Conservation (phyloP, 2,113 vertebrate species). For the Felis catus region DNA sequence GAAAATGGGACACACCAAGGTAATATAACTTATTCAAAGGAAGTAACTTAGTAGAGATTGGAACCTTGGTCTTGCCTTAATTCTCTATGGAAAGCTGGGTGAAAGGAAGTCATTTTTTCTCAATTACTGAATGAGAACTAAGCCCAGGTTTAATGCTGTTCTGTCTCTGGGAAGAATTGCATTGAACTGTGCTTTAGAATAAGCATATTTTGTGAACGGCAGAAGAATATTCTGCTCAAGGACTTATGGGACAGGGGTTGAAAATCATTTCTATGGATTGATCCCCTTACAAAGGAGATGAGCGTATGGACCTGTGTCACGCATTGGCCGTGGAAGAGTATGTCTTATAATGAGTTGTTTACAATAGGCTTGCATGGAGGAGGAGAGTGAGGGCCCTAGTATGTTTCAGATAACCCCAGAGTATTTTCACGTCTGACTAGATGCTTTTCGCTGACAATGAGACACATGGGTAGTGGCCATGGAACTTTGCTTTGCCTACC, state of each 20-base stretch:
- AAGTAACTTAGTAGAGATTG: background rate
- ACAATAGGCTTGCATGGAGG: background rate
- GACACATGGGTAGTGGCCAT: background rate
- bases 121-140: background rate
- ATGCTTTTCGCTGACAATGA: background rate
- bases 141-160: background rate
- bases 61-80: background rate
- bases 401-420: background rate
- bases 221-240: background rate
- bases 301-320: accelerated
- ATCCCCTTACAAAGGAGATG: background rate
- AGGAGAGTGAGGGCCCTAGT: accelerated
- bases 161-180: background rate
- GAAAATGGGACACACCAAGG: background rate
- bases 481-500: background rate
- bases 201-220: background rate
- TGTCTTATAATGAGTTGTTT: background rate
- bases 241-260: background rate
- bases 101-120: background rate
- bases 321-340: background rate
- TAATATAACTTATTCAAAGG: background rate
- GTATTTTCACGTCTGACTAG: background rate
- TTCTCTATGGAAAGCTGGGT: background rate
- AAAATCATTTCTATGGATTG: background rate
- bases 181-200: background rate